phyloP scores from a whole-genome alignment of 1,140 invertebrate genomes.

The Acromyrmex echinatior region DNA sequence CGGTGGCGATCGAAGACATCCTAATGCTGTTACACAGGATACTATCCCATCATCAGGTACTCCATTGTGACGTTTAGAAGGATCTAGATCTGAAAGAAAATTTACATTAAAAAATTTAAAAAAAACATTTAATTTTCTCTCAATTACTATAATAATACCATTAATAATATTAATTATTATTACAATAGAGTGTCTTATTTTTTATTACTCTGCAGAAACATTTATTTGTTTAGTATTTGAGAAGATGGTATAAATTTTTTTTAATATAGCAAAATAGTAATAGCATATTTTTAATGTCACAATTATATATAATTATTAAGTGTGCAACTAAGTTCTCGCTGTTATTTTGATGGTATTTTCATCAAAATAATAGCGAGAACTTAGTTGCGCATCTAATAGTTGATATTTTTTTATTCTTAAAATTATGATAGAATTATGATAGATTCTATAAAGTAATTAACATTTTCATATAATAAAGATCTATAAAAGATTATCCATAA shows the following conservation, averaged over 20 bases:
- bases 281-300: not conserved
- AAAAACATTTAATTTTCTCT: not conserved
- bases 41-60: conserved; percentile 83
- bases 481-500: not conserved
- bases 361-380: no score
- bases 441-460: not conserved
- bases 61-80: conserved; percentile 80
- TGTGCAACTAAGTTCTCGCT: no score
- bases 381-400: no score
- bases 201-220: not conserved
- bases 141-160: not conserved
- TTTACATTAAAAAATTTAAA: not conserved
- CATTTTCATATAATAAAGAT: not conserved
- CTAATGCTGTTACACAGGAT: conserved; percentile 84
- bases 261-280: not conserved
- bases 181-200: not conserved
- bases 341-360: no score
- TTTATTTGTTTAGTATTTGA: not conserved
- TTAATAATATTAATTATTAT: not conserved
- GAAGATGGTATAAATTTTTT: not conserved
- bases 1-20: conserved; percentile 81
- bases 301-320: not conserved
- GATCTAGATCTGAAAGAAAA: conserved; percentile 80
- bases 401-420: not conserved
- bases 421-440: not conserved